These are phyloP conservation scores for Pygoscelis adeliae DNA, from an alignment of 2,113 vertebrate genomes.

Conservation along the genomic window DNA sequence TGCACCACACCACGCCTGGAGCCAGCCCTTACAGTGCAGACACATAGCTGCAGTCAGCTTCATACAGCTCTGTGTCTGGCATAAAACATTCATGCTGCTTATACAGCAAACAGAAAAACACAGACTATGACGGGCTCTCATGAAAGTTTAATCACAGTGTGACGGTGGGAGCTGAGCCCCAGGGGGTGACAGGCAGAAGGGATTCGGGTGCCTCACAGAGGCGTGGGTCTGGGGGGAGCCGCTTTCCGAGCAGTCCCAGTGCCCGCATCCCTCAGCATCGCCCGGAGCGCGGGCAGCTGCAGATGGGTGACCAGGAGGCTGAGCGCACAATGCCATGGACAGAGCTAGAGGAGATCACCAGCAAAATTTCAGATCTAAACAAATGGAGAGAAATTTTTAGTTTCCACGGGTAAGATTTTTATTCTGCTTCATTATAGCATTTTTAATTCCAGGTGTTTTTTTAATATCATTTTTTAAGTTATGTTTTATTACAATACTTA, in stretches of 20 bases:
- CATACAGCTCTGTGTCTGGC: neutral
- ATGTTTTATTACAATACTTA: neutral
- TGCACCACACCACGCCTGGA: neutral
- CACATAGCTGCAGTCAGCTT: neutral
- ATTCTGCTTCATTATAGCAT: neutral
- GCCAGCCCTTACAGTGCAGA: neutral
- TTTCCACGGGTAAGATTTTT: conserved; percentile 65
- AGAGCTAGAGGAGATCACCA: conserved; percentile 72
- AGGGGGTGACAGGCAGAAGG: neutral
- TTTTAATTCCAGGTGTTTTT: neutral
- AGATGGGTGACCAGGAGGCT: fast-evolving
- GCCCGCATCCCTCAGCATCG: neutral
- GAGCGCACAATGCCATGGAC: neutral
- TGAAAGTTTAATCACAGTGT: neutral
- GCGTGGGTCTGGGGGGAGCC: fast-evolving
- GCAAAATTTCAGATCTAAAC: conserved; percentile 72
- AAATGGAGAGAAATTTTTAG: conserved; percentile 83
- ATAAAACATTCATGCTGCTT: conserved; percentile 56
- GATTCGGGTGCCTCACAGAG: neutral
- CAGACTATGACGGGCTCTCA: neutral
- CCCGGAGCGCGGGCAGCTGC: fast-evolving
- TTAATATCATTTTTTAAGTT: neutral
- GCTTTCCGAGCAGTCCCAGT: fast-evolving
- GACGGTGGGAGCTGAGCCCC: neutral
- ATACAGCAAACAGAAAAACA: neutral